Evolutionary conservation across 2,888 invertebrate species (phyloP), one percentile per base, ranked within the genome.

Genomic region (Rhingia rostrata): DNA sequence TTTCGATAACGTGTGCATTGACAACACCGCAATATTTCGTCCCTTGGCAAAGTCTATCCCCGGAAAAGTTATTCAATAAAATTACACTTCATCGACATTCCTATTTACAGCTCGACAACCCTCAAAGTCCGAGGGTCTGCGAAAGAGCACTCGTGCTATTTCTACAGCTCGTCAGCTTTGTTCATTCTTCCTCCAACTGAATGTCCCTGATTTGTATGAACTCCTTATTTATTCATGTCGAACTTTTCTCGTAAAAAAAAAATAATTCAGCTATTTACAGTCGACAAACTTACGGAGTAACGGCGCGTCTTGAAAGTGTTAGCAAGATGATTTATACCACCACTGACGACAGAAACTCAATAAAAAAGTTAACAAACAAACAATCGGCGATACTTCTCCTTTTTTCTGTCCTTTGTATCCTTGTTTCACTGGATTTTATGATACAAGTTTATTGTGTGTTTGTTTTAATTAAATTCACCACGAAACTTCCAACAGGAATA

Each of bases 321-420:
- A 61, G 49, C 61, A 12, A 54, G 54, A 54, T 73, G 66, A 78
- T 78, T 83, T 78, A 83, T 78, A 49, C 43, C 39, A 10, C 54
- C 78, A 67, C 22, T 49, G 78, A 73, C 78, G 78, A 78, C 73
- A 58, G 33, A 67, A 73, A 75, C 39, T 43, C 70, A 35, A 77
- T 82, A 72, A 82, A 82, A 22, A 77, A 82, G 10, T 64, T 74
- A 45, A 6, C 64, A 41, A 43, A 63, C 39, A 61, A 45, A 41
- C 73, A 43, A 69, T 12, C 14, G 43, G 33, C 53, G 30, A 58
- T 45, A 37, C 14, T n/a, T 47, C 49, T 43, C 64, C 49, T 35
- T 7, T n/a, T 5, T 32, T 14, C 3, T 7, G 3, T 30, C 6
- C 9, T 5, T 1, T 35, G 10, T 3, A n/a, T 35, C 14, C 9